These are phyloP conservation scores for Metellina segmentata DNA, from an alignment of 2,888 invertebrate genomes.

Conservation along the genomic window DNA sequence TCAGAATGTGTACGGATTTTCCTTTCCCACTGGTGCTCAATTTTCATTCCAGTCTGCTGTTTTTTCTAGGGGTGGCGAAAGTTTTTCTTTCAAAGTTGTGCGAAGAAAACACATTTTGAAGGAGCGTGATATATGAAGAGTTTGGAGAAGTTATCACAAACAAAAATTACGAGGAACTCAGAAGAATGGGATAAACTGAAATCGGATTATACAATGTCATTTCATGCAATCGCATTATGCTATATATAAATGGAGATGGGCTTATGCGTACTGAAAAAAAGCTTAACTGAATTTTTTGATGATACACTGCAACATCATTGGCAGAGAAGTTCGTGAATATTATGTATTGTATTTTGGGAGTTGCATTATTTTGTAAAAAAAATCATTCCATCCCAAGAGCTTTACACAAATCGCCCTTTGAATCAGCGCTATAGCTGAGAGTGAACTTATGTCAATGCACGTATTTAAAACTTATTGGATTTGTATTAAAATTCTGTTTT, in stretches of 20 bases:
- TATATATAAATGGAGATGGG: neutral
- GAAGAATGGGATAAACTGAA: neutral
- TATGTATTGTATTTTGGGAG: too few species aligned
- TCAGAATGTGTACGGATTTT: slow-evolving; percentile 33
- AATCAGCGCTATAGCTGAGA: too few species aligned
- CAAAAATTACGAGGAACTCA: slow-evolving; percentile 26
- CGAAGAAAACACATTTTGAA: slow-evolving; percentile 62
- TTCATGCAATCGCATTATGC: neutral
- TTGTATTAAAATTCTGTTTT: too few species aligned
- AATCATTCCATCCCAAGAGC: too few species aligned
- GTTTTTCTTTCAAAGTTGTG: slow-evolving; percentile 31
- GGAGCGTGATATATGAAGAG: slow-evolving; percentile 44
- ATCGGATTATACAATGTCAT: neutral
- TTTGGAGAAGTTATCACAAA: slow-evolving; percentile 26
- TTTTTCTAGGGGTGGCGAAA: slow-evolving; percentile 12
- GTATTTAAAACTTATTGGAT: too few species aligned
- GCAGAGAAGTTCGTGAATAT: too few species aligned
- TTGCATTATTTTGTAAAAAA: too few species aligned
- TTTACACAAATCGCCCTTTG: too few species aligned
- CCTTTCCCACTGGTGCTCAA: slow-evolving; percentile 9
- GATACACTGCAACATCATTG: too few species aligned
- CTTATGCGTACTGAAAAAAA: neutral
- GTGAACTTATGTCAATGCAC: too few species aligned
- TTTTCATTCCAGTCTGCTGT: slow-evolving; percentile 29
- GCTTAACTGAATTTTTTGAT: neutral